phyloP scores from a whole-genome alignment of 23 tunicate species.

The Ciona savignyi region DNA sequence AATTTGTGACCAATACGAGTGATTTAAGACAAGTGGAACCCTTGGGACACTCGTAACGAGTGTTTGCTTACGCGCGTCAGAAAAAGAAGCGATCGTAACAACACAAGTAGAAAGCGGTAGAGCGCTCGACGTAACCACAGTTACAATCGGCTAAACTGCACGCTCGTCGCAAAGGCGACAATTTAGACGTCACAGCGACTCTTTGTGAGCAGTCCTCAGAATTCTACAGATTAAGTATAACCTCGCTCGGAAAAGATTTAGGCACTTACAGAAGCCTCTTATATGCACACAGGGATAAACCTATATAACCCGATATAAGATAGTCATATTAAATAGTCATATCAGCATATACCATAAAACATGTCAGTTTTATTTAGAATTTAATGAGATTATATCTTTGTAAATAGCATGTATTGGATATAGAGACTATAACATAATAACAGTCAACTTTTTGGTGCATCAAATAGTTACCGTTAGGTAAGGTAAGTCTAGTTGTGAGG shows the following conservation, averaged over 20 bases:
- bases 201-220: neutral
- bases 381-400: too few relatives aligned
- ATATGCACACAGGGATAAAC: too few relatives aligned
- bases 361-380: neutral
- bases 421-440: too few relatives aligned
- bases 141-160: constrained; percentile 1
- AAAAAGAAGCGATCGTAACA: neutral
- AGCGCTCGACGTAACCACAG: neutral
- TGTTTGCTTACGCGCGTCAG: neutral
- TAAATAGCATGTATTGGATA: too few relatives aligned
- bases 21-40: neutral
- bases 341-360: neutral
- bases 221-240: neutral
- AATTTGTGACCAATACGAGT: neutral
- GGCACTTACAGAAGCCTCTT: too few relatives aligned
- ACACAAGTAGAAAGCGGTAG: neutral
- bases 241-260: too few relatives aligned
- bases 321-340: too few relatives aligned
- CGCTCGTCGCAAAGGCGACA: neutral
- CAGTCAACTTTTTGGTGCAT: too few relatives aligned
- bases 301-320: too few relatives aligned
- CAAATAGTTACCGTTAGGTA: too few relatives aligned
- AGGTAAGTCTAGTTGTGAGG: too few relatives aligned
- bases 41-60: constrained; percentile 1
- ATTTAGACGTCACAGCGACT: neutral